Conservation (phyloP, 2,888 invertebrate genomes). For the Ichneumoninae sp. region DNA sequence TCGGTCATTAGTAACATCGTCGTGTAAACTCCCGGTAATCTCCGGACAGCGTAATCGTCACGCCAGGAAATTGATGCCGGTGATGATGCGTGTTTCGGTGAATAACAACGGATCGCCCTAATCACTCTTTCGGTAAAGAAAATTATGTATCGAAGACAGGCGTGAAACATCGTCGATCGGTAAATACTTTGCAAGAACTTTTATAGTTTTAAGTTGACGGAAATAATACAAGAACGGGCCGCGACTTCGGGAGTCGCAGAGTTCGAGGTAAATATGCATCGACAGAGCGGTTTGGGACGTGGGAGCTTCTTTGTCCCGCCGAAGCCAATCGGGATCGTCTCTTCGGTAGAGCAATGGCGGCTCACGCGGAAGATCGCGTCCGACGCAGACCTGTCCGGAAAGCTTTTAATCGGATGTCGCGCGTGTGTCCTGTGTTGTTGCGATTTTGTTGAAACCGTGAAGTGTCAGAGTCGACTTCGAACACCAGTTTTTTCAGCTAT, state of each 20-base stretch:
- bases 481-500: constrained; percentile 67
- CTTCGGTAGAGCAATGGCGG: no score
- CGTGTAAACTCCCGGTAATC: no score
- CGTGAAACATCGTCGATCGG: no score
- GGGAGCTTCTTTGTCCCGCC: background rate
- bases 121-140: no score
- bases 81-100: no score
- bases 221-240: background rate
- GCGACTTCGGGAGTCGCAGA: background rate
- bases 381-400: background rate
- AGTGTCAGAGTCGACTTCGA: constrained; percentile 30
- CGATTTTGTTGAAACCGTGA: background rate
- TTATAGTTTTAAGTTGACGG: background rate
- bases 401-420: background rate
- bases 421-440: background rate
- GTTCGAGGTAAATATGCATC: background rate
- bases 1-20: no score
- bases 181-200: background rate
- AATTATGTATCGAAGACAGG: no score
- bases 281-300: background rate
- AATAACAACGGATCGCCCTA: background rate
- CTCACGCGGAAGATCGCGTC: background rate
- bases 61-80: no score
- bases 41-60: no score
- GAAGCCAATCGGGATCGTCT: background rate